Evolutionary conservation across 2,888 invertebrate species (phyloP), one percentile per base, ranked within the genome.

Genomic region (Alloscopus bannaensis): DNA sequence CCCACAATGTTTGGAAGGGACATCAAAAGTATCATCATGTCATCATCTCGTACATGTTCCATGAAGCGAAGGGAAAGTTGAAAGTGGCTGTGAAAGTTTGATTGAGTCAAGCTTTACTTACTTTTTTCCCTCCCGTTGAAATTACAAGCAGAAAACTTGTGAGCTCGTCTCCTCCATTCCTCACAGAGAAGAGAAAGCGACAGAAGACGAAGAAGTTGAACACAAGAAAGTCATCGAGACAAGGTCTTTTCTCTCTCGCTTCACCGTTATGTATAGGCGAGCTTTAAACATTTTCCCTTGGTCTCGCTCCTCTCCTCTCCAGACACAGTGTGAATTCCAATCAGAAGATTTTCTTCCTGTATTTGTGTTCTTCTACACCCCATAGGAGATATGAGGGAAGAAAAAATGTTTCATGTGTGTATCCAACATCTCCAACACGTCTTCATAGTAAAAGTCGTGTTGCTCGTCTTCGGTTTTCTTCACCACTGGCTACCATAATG

Each of bases 31-130:
- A 55, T 55, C 13, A 57, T 57, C 59, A 55, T 11, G 8, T 22
- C 55, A 28, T 59, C 29, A 36, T 26, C 24, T 16, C 20, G 55
- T 22, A 20, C 22, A 20, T 13, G 22, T 13, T 50, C 11, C 11
- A 50, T 18, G 8, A 18, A 11, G 20, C n/a, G 59, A 36, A 6
- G 45, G n/a, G 59, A 71, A 50, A 59, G 75, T 42, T 24, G 40
- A 69, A 78, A 64, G 70, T 71, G 40, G 26, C 47, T 78, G 24
- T 76, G 70, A 77, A 68, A 60, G 52, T 69, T 69, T 50, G 68
- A 69, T 50, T 55, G 68, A 55, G 52, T 57, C 52, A 47, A 40
- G 68, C 68, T 40, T n/a, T 40, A 31, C 42, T 47, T 47, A 64
- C 40, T 64, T 22, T 64, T 28, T 40, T 28, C 18, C 59, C 59